A percentile compares a stretch with the other conserved stretches of the same genome.
Evolutionary conservation across 1,140 invertebrate species (phyloP).

Genomic region (Tyrophagus putrescentiae): DNA sequence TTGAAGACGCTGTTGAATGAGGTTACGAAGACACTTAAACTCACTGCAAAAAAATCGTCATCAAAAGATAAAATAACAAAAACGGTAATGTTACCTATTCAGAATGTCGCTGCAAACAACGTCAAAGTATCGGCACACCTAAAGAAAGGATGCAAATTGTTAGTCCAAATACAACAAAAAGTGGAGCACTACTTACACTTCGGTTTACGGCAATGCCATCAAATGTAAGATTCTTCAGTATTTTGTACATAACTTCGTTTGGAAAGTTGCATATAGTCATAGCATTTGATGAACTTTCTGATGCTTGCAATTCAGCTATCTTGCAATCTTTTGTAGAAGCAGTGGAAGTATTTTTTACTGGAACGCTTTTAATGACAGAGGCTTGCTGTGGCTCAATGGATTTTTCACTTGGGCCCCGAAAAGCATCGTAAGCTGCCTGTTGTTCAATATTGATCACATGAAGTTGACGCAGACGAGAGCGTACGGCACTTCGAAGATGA

Average conservation of each 20-base stretch:
- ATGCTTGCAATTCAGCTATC: not conserved
- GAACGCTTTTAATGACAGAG: too few species aligned
- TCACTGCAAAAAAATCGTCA: conserved; percentile 32
- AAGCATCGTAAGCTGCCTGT: too few species aligned
- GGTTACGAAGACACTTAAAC: conserved; percentile 59
- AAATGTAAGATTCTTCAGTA: conserved; percentile 53
- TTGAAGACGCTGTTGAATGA: conserved; percentile 63
- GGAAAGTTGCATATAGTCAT: conserved; percentile 42
- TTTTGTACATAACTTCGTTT: conserved; percentile 59
- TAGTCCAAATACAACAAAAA: conserved; percentile 12
- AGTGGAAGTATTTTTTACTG: too few species aligned
- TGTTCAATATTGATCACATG: too few species aligned
- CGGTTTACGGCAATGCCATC: conserved; percentile 57
- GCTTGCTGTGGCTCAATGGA: too few species aligned
- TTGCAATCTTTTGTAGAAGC: too few species aligned
- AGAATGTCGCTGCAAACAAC: conserved; percentile 54
- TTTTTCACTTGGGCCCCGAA: too few species aligned
- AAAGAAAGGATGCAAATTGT: conserved; percentile 26
- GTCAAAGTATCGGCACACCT: conserved; percentile 64
- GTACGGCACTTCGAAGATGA: too few species aligned
- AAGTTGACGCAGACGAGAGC: too few species aligned
- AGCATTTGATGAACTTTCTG: not conserved
- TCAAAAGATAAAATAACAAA: not conserved
- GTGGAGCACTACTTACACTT: conserved; percentile 45
- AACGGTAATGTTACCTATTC: conserved; percentile 40